These are phyloP conservation scores for Crematogaster levior DNA, from an alignment of 2,888 invertebrate genomes.

Conservation along the genomic window DNA sequence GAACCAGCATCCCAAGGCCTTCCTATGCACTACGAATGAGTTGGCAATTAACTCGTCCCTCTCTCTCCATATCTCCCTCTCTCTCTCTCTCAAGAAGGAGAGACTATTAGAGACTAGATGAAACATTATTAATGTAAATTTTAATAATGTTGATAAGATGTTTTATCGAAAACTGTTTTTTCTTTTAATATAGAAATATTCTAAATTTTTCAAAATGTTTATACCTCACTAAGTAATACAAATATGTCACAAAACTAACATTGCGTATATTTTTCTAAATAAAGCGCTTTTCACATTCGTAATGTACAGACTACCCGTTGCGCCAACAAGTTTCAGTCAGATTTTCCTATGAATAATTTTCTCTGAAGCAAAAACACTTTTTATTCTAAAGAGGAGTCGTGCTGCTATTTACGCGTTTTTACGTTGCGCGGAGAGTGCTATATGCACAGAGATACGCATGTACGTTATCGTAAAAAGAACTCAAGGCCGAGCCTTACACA, in stretches of 20 bases:
- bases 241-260: background rate
- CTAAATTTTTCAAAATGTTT: background rate
- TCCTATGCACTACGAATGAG: conserved; percentile 69
- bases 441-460: background rate
- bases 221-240: background rate
- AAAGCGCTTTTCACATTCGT: conserved; percentile 1
- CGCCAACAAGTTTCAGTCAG: background rate
- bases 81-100: conserved; percentile 15
- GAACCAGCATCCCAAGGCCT: conserved; percentile 72
- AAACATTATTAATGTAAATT: background rate
- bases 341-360: conserved; percentile 4
- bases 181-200: background rate
- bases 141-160: background rate
- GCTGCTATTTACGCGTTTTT: conserved; percentile 18
- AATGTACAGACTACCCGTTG: background rate
- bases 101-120: background rate
- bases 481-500: conserved; percentile 2
- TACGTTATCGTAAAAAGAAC: conserved; percentile 13
- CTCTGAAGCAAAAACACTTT: background rate
- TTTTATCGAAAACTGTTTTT: background rate
- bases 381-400: background rate
- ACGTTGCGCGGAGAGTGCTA: background rate
- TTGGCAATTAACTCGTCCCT: conserved; percentile 72
- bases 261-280: background rate
- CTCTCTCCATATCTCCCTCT: conserved; percentile 58